Conservation (phyloP, 2,797 vertebrate genomes). For the Sebastes hubbsi region DNA sequence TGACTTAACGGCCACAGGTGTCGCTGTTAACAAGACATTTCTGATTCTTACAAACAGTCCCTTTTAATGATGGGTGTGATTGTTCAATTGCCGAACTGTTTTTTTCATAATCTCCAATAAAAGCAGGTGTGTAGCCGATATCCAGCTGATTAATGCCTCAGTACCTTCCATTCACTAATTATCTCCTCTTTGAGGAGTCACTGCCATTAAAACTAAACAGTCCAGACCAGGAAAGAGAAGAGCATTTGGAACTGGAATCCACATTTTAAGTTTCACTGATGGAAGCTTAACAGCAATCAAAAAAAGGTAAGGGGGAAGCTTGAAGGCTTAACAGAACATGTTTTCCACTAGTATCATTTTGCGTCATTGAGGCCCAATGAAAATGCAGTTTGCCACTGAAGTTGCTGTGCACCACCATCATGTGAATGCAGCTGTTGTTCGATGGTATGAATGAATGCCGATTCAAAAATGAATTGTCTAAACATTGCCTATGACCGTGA, state of each 20-base stretch:
- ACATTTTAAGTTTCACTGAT: background rate
- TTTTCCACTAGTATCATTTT: background rate
- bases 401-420: background rate
- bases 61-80: background rate
- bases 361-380: background rate
- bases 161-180: background rate
- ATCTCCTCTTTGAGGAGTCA: background rate
- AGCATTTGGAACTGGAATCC: background rate
- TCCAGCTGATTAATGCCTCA: background rate
- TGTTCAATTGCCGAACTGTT: background rate
- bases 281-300: background rate
- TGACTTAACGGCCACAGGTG: no score
- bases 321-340: no score
- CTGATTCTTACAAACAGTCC: no score
- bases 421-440: constrained; percentile 25
- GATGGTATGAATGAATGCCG: background rate
- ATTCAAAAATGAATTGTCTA: background rate
- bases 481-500: constrained; percentile 59
- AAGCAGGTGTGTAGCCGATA: background rate
- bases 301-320: background rate
- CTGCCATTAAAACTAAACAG: background rate
- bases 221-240: background rate
- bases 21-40: no score
- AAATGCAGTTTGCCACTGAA: background rate
- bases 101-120: background rate